Evolutionary conservation across 1,140 invertebrate genomes (phyloP).

Genomic region (Pteromalus puparum): DNA sequence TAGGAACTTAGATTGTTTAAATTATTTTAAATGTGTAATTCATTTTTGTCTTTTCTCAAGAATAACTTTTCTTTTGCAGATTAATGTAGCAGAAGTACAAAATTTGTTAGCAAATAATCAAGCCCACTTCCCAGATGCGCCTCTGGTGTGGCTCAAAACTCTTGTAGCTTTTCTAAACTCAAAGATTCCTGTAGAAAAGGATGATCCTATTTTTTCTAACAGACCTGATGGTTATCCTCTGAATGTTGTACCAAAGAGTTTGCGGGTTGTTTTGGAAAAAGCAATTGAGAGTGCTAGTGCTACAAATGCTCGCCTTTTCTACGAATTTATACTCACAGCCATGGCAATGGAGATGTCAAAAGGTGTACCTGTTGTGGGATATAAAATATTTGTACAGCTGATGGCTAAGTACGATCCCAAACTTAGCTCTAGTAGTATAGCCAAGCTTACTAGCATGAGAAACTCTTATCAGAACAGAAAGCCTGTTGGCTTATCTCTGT

Average conservation of each 20-base stretch:
- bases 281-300: constrained; percentile 77
- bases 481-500: constrained; percentile 83
- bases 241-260: constrained; percentile 75
- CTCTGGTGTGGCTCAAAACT: constrained; percentile 80
- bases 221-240: constrained; percentile 76
- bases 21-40: constrained; percentile 16
- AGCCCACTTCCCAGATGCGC: constrained; percentile 78
- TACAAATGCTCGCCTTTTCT: constrained; percentile 78
- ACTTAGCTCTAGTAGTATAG: constrained; percentile 78
- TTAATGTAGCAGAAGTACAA: constrained; percentile 77
- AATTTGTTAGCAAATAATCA: constrained; percentile 75
- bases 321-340: constrained; percentile 79
- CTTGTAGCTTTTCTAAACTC: constrained; percentile 79
- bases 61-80: constrained; percentile 71
- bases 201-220: constrained; percentile 77
- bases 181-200: constrained; percentile 79
- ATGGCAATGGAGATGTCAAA: constrained; percentile 82
- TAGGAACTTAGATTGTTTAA: constrained; percentile 62
- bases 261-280: constrained; percentile 76
- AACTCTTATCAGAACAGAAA: constrained; percentile 88
- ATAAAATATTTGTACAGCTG: constrained; percentile 83
- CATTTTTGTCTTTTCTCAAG: not conserved
- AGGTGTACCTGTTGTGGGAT: constrained; percentile 79
- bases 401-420: constrained; percentile 80
- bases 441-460: constrained; percentile 79